These are phyloP conservation scores for Steinernema feltiae DNA, from an alignment of 1,140 invertebrate genomes.

Conservation along the genomic window DNA sequence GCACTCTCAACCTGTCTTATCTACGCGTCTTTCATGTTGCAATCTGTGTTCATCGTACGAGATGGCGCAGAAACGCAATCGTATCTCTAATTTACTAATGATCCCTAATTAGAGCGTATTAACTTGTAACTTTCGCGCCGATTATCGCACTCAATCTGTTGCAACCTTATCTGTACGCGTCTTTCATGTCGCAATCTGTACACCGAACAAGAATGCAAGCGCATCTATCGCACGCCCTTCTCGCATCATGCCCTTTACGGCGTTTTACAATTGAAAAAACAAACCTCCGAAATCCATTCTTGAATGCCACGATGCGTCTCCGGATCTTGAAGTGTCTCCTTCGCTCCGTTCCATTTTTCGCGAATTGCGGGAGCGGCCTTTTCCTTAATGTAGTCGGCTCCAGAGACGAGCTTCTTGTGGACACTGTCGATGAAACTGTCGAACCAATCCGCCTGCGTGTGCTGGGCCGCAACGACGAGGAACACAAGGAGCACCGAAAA, in stretches of 20 bases:
- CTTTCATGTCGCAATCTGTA: no score
- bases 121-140: no score
- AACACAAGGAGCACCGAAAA: background rate
- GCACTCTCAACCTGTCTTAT: no score
- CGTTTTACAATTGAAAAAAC: constrained; percentile 19
- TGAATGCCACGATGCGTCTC: constrained; percentile 31
- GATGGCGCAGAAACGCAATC: background rate
- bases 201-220: no score
- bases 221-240: no score
- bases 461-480: background rate
- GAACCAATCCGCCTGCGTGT: background rate
- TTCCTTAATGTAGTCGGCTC: constrained; percentile 5
- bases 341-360: constrained; percentile 37
- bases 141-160: no score
- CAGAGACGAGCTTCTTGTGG: background rate
- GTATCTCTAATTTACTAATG: no score
- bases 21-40: background rate
- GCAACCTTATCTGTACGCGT: no score
- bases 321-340: constrained; percentile 35
- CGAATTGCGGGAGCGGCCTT: constrained; percentile 6
- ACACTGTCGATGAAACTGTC: background rate
- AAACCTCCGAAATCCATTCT: constrained; percentile 27
- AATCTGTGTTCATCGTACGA: background rate
- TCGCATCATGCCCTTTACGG: background rate
- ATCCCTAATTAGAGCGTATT: no score